Evolutionary conservation across 2,797 vertebrate species (phyloP).

Genomic region (Tympanoctomys barrerae): DNA sequence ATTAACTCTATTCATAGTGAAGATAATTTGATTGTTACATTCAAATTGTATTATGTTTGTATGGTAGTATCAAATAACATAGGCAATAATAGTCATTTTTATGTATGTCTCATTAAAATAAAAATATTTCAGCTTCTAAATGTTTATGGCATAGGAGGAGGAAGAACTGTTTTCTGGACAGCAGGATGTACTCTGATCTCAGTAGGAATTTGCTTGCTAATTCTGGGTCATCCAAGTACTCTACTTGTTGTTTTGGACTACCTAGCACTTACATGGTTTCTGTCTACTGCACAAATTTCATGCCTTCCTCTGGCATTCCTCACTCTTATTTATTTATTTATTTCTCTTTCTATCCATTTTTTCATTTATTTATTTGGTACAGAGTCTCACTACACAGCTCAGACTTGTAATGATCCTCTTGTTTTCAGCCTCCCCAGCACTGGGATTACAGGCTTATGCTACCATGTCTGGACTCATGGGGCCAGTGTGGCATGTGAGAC

Average conservation of each 20-base stretch:
- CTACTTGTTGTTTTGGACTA: conserved; percentile 33
- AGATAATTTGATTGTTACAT: conserved; percentile 57
- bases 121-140: conserved; percentile 50
- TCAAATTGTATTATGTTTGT: conserved; percentile 49
- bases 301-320: background rate
- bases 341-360: no score
- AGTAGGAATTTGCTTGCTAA: background rate
- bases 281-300: background rate
- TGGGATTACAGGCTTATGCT: no score
- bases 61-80: conserved; percentile 37
- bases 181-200: background rate
- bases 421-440: no score
- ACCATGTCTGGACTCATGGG: no score
- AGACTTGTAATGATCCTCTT: no score
- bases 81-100: conserved; percentile 16
- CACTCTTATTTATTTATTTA: background rate
- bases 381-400: no score
- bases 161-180: conserved; percentile 11
- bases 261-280: conserved; percentile 13
- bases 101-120: conserved; percentile 58
- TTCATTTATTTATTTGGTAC: no score
- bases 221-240: background rate
- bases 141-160: conserved; percentile 44
- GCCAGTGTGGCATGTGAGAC: no score
- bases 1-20: conserved; percentile 50